Percentiles rank a stretch among this genome's conserved stretches.
Evolutionary conservation across 1,140 invertebrate species (phyloP).

Genomic region (Drosophila rhopaloa): DNA sequence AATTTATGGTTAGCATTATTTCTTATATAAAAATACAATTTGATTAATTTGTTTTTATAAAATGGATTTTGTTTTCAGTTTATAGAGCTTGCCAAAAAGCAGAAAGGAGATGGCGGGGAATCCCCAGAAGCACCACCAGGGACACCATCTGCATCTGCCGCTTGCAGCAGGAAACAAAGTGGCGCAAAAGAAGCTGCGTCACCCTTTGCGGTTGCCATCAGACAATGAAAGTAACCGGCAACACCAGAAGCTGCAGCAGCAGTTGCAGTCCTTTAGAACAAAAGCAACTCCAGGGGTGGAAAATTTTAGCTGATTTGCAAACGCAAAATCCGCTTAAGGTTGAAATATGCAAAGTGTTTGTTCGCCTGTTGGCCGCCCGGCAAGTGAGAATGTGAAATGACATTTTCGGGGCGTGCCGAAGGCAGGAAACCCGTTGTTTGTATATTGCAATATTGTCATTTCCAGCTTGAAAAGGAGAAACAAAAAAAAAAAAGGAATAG

Average conservation of each 20-base stretch:
- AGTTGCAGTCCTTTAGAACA: neutral
- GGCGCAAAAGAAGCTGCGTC: constrained; percentile 18
- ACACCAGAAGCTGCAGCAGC: constrained; percentile 4
- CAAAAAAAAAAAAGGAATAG: neutral
- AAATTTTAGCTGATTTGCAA: constrained; percentile 59
- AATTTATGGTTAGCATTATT: no score
- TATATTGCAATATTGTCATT: constrained; percentile 39
- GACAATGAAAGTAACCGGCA: constrained; percentile 31
- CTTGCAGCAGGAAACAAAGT: constrained; percentile 16
- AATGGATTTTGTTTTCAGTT: neutral
- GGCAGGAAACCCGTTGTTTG: constrained; percentile 26
- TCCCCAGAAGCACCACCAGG: constrained; percentile 9
- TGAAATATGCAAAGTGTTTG: constrained; percentile 61
- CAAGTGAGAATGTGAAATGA: constrained; percentile 49
- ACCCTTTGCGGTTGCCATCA: constrained; percentile 29
- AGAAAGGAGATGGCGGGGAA: neutral
- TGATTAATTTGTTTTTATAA: no score
- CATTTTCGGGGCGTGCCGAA: constrained; percentile 27
- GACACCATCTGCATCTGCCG: constrained; percentile 30
- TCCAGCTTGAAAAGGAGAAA: neutral
- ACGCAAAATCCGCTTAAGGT: constrained; percentile 62
- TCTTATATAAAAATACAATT: no score
- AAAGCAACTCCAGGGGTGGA: constrained; percentile 1
- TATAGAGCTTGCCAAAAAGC: neutral
- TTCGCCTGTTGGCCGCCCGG: constrained; percentile 22